Base-by-base conservation (phyloP, 1,140 invertebrate species). In the Bombus ignitus region DNA sequence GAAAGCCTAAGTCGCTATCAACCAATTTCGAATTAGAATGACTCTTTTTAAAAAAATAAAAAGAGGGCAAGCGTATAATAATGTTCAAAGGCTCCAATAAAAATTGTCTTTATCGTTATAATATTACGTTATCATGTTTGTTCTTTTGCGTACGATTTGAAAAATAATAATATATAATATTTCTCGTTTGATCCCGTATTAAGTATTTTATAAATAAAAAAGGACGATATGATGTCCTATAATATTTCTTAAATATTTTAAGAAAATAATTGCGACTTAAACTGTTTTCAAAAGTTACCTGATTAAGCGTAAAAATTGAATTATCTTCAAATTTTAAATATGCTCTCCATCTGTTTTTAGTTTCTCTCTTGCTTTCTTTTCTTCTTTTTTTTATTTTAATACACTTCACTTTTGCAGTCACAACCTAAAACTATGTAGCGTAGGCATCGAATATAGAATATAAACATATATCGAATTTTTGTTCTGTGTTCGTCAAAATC, bases 261-360 rank as follows among this genome's bases (percentile, higher is more conserved):
- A n/a, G 22, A 83, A 39, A 37, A 37, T 42, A 39, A 66, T 47
- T 35, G 66, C 66, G 66, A 71, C 75, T 80, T 80, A 71, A 70
- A 70, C n/a, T 70, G 35, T 70, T 84, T 79, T 84, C 82, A 42
- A 37, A 71, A 79, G 82, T 84, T 79, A 84, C 39, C 75, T 39
- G 35, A 22, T 59, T 71, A 85, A 85, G 53, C 32, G 32, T 79
- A 72, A 80, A 72, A 80, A 79, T 47, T 42, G 12, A 62, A 22
- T 42, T 4, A 22, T 42, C 22, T n/a, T 53, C 47, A 53, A 37
- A 47, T 83, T 83, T 83, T 13, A 70, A 70, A 18, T 18, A 22
- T 39, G 10, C 25, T 75, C 35, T 39, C 6, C 18, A 53, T 73
- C 25, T 37, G 22, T 44, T 42, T 68, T 76, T n/a, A 53, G 47